Evolutionary conservation across 2,113 vertebrate species (phyloP).

Genomic region (Athene cunicularia): DNA sequence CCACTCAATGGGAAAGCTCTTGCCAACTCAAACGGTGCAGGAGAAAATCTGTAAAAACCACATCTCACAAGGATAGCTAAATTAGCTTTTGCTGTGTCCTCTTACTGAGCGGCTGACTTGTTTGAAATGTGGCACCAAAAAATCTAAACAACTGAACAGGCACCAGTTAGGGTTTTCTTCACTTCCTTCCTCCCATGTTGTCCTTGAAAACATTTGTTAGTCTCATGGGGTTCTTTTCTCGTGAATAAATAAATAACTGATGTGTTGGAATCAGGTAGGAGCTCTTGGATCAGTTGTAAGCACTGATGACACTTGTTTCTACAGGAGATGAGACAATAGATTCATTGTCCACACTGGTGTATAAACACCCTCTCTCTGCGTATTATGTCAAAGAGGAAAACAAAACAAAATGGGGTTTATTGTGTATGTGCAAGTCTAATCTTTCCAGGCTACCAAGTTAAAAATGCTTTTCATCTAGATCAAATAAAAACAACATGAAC

Average conservation of each 20-base stretch:
- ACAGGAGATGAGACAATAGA: constrained; percentile 8
- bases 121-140: neutral
- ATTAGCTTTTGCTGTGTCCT: neutral
- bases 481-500: constrained; percentile 18
- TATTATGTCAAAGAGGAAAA: constrained; percentile 52
- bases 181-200: neutral
- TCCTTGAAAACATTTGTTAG: constrained; percentile 8
- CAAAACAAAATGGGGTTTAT: constrained; percentile 54
- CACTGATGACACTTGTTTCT: constrained; percentile 54
- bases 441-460: constrained; percentile 45
- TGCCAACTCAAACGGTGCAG: neutral
- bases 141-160: neutral
- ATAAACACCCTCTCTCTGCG: constrained; percentile 38
- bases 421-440: constrained; percentile 44
- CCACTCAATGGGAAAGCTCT: neutral
- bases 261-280: constrained; percentile 47
- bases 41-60: neutral
- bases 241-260: constrained; percentile 47
- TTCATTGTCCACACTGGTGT: constrained; percentile 28
- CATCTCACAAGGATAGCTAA: neutral
- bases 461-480: constrained; percentile 60
- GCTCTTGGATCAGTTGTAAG: constrained; percentile 33
- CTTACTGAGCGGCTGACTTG: neutral
- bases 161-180: neutral
- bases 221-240: neutral